Conservation (phyloP, 2,797 vertebrate species). For the Pseudochirops corinnae region DNA sequence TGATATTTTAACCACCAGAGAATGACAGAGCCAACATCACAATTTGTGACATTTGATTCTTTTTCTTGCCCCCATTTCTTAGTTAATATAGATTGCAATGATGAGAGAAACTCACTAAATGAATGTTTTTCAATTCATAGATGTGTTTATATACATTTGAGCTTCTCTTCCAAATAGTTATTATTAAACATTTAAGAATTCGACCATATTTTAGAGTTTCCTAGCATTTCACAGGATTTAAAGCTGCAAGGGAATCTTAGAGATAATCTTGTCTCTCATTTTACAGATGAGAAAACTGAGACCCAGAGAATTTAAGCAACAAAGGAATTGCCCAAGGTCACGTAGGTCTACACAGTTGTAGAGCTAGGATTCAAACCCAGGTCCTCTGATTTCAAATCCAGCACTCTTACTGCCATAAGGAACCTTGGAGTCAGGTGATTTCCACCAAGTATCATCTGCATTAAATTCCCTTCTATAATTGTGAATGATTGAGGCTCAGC, state of each 20-base stretch:
- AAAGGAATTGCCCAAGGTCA: neutral
- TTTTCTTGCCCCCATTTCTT: neutral
- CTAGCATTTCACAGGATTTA: neutral
- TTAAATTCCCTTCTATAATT: neutral
- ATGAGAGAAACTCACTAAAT: neutral
- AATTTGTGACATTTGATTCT: neutral
- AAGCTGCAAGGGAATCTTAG: neutral
- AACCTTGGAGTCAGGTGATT: neutral
- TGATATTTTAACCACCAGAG: neutral
- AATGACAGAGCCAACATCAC: neutral
- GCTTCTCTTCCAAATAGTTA: neutral
- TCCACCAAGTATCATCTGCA: neutral
- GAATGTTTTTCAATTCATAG: neutral
- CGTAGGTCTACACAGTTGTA: neutral
- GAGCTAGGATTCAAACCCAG: neutral
- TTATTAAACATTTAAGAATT: neutral
- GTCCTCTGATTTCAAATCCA: neutral
- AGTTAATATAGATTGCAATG: neutral
- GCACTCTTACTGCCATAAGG: neutral
- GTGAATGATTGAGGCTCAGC: neutral
- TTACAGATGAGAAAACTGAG: conserved; percentile 10
- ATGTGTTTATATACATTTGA: neutral
- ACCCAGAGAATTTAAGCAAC: neutral
- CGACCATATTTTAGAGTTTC: neutral
- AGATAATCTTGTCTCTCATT: neutral